Base-by-base conservation (phyloP, 2,797 vertebrate genomes). In the Coendou prehensilis region DNA sequence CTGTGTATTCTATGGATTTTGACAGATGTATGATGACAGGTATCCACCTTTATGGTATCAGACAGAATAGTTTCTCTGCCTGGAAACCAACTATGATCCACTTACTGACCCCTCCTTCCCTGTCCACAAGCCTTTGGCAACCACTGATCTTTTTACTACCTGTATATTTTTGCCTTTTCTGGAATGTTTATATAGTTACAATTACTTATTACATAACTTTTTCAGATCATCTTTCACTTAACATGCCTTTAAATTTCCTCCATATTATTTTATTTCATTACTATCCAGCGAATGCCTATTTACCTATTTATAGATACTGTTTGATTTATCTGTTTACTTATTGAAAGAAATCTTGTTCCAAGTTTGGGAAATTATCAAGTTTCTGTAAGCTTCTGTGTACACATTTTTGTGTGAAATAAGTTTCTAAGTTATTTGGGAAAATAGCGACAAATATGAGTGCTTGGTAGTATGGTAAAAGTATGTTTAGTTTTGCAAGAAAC, bases 171-270 rank as follows among this genome's bases (percentile, higher is more conserved):
- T 87, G 13, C 33, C 84, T 91, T 63, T 88, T 81, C 45, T 45
- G 56, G 80, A 85, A 82, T 67, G 23, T 81, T 20, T 50, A 33
- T 61, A 33, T 7, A 18, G 20, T 57, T 79, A 37, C 52, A 37
- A 61, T 45, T 59, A 61, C 26, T 54, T 17, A 82, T 26, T 33
- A 1, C 10, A 2, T 2, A 91, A 9, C 9, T 47, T 95, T 94
- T 93, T 71, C 45, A 73, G 10, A 79, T 56, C 61, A 56, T 94
- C 69, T 79, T 78, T 89, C 37, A 71, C 47, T 91, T 78, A 93
- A 45, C 30, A 61, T 20, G 76, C 23, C 67, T 89, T 85, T 91
- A 63, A 50, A 7, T 6, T 47, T 75, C 28, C 56, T 93, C 61
- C n/a, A 50, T 56, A 57, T 33, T 59, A 89, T 90, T 92, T 47